These are phyloP conservation scores for Drosophila kanekoi DNA, from an alignment of 2,888 invertebrate genomes.

Conservation along the genomic window DNA sequence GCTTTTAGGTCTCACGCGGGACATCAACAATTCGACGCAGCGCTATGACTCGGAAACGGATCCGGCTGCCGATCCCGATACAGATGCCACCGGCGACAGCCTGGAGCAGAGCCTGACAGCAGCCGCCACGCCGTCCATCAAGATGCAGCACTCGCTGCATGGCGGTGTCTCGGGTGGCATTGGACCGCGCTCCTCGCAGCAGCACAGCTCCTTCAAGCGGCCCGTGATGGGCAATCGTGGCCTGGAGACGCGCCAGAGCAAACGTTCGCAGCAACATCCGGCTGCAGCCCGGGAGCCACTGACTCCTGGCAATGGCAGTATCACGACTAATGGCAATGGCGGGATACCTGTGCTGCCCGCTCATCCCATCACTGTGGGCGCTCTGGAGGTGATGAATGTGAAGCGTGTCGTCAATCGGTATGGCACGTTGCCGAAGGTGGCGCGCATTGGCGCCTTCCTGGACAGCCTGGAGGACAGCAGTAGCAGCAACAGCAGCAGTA, in stretches of 20 bases:
- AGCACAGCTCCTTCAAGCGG: slow-evolving; percentile 87
- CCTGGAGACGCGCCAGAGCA: slow-evolving; percentile 88
- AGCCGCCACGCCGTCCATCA: slow-evolving; percentile 71
- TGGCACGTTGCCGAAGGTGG: slow-evolving; percentile 98
- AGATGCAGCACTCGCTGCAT: slow-evolving; percentile 86
- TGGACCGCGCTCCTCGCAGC: slow-evolving; percentile 83
- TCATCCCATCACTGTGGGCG: slow-evolving; percentile 92
- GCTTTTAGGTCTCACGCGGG: slow-evolving; percentile 83
- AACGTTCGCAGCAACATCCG: slow-evolving; percentile 85
- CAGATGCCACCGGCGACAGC: slow-evolving; percentile 89
- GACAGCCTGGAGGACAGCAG: slow-evolving; percentile 94
- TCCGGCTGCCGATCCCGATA: slow-evolving; percentile 88
- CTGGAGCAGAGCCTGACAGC: slow-evolving; percentile 80
- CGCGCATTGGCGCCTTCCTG: slow-evolving; percentile 97
- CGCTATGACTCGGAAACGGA: slow-evolving; percentile 86
- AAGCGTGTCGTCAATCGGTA: slow-evolving; percentile 97
- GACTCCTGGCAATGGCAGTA: slow-evolving; percentile 34
- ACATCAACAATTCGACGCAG: slow-evolving; percentile 83
- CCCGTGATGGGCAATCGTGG: slow-evolving; percentile 87
- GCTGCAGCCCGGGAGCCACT: slow-evolving; percentile 49
- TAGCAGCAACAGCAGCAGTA: slow-evolving; percentile 30
- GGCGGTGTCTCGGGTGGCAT: slow-evolving; percentile 66
- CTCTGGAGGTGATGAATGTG: slow-evolving; percentile 97
- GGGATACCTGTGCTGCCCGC: slow-evolving; percentile 45
- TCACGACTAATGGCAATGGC: slow-evolving; percentile 53